Conservation (phyloP, 2,113 vertebrate genomes). For the Gallinago jamesoni region DNA sequence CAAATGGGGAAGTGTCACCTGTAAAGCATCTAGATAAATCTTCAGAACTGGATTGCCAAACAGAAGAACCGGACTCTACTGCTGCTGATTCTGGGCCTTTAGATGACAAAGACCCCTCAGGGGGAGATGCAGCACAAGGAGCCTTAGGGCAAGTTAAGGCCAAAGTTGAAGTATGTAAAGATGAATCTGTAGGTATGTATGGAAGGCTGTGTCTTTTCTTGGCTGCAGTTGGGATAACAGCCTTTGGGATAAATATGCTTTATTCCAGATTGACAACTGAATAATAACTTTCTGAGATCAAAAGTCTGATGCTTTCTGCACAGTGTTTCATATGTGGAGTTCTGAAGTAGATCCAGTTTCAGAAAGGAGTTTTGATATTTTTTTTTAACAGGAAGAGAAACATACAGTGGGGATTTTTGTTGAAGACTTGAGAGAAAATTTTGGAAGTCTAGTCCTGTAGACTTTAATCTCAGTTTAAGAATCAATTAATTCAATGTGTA, state of each 20-base stretch:
- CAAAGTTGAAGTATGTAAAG: slow-evolving; percentile 99
- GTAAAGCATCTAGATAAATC: slow-evolving; percentile 72
- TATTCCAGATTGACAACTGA: not conserved
- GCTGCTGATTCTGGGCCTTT: slow-evolving; percentile 66
- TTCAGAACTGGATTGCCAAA: slow-evolving; percentile 72
- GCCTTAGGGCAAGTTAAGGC: slow-evolving; percentile 96
- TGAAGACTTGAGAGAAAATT: not conserved
- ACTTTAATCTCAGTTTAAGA: not conserved
- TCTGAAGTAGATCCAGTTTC: not conserved
- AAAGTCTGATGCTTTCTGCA: not conserved
- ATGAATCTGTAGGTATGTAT: slow-evolving; percentile 94
- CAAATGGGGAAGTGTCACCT: slow-evolving; percentile 75
- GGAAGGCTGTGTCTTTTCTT: not conserved
- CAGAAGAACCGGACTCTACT: slow-evolving; percentile 80
- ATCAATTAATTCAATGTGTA: not conserved
- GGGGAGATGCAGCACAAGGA: slow-evolving; percentile 84
- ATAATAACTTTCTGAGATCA: not conserved
- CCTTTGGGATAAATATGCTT: not conserved
- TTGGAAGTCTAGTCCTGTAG: not conserved
- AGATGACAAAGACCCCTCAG: slow-evolving; percentile 74
- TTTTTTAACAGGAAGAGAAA: not conserved
- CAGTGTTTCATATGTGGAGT: not conserved
- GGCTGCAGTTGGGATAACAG: not conserved
- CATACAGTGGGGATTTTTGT: not conserved
- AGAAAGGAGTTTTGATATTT: not conserved